These are phyloP conservation scores for Eretmocerus hayati DNA, from an alignment of 2,888 invertebrate genomes.

Conservation along the genomic window DNA sequence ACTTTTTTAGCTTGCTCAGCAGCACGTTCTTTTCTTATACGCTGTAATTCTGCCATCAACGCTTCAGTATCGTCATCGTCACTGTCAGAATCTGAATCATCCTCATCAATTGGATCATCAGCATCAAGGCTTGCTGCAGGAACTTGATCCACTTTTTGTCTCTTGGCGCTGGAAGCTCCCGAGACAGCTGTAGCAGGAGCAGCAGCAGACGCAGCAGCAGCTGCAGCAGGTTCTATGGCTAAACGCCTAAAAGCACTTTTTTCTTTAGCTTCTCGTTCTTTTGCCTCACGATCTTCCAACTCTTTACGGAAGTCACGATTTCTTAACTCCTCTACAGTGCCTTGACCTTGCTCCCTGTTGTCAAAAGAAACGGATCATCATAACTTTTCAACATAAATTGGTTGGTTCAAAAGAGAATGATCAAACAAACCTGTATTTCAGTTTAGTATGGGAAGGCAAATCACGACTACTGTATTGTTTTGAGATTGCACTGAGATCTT, in stretches of 20 bases:
- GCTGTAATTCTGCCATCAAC: conserved; percentile 85
- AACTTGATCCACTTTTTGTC: conserved; percentile 67
- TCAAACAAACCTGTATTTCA: conserved; percentile 86
- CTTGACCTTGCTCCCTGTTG: conserved; percentile 93
- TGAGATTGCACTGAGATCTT: conserved; percentile 94
- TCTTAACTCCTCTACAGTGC: conserved; percentile 82
- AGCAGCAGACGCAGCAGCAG: conserved; percentile 12
- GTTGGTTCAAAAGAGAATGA: neutral
- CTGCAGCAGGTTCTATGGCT: conserved; percentile 37
- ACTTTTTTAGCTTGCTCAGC: conserved; percentile 84
- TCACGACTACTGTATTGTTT: conserved; percentile 97
- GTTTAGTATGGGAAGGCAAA: conserved; percentile 90
- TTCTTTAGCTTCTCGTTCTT: conserved; percentile 78
- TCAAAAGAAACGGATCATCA: too few relatives aligned
- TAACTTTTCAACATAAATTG: neutral
- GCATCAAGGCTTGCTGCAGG: conserved; percentile 90
- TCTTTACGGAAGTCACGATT: conserved; percentile 90
- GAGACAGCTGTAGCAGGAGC: neutral
- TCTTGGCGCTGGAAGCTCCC: conserved; percentile 53
- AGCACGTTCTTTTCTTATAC: conserved; percentile 92
- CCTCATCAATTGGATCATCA: conserved; percentile 89
- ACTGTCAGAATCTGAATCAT: conserved; percentile 73
- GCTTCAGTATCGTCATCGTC: conserved; percentile 90
- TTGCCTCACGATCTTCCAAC: conserved; percentile 88
- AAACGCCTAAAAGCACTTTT: conserved; percentile 57